Evolutionary conservation across 2,888 invertebrate genomes (phyloP).

Genomic region (Lymantria dispar): DNA sequence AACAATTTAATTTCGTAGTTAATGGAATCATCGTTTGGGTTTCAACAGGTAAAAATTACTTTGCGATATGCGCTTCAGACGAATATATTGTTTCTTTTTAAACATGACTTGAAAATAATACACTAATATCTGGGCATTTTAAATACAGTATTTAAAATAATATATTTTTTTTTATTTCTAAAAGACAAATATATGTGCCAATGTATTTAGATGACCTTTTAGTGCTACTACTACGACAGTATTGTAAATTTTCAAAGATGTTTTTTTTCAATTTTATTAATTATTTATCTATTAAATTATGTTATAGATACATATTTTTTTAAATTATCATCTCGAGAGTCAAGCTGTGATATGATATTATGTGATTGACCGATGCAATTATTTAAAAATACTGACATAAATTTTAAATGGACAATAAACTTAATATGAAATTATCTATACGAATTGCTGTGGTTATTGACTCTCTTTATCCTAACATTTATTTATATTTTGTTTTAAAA

Average conservation of each 20-base stretch:
- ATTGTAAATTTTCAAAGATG: constrained; percentile 25
- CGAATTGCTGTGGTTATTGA: constrained; percentile 15
- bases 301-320: background rate
- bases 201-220: background rate
- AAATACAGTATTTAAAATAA: constrained; percentile 16
- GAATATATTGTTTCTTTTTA: no score
- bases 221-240: constrained; percentile 13
- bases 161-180: background rate
- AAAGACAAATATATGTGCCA: constrained; percentile 1
- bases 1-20: constrained; percentile 27
- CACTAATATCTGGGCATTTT: background rate
- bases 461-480: constrained; percentile 19
- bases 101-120: background rate
- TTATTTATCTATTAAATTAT: constrained; percentile 16
- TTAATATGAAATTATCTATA: background rate
- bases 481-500: background rate
- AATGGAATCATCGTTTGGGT: constrained; percentile 11
- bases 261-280: constrained; percentile 23
- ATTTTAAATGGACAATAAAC: constrained; percentile 44
- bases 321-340: constrained; percentile 22
- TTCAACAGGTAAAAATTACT: constrained; percentile 8
- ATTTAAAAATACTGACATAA: constrained; percentile 43
- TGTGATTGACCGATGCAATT: constrained; percentile 58
- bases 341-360: constrained; percentile 45
- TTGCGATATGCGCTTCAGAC: background rate